These are phyloP conservation scores for Calephelis perditalis DNA, from an alignment of 2,888 invertebrate genomes.

Conservation along the genomic window DNA sequence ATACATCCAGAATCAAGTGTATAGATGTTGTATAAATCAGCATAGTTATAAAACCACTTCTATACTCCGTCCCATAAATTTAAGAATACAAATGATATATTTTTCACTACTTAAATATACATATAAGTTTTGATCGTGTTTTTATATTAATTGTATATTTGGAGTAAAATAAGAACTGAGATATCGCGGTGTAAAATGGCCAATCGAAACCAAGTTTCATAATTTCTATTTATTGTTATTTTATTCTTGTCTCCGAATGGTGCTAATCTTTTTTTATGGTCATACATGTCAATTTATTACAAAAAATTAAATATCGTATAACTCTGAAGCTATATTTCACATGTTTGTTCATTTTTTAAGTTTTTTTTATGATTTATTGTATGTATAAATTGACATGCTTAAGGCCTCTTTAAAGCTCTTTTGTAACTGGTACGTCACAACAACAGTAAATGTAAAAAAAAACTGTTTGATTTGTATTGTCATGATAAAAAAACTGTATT, in stretches of 20 bases:
- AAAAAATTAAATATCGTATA: background rate
- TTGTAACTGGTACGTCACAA: background rate
- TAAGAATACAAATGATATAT: slow-evolving; percentile 33
- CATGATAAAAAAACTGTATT: too few species aligned
- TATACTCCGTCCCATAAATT: slow-evolving; percentile 38
- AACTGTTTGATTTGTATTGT: too few species aligned
- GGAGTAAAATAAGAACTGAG: slow-evolving; percentile 18
- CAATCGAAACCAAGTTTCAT: slow-evolving; percentile 37
- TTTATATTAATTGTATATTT: slow-evolving; percentile 33
- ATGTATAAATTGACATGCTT: background rate
- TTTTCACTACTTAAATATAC: slow-evolving; percentile 36
- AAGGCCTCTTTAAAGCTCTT: background rate
- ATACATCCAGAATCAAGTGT: slow-evolving; percentile 5
- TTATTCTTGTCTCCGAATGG: slow-evolving; percentile 44
- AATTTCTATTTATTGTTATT: slow-evolving; percentile 21
- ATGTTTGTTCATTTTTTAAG: background rate
- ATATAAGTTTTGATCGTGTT: slow-evolving; percentile 33
- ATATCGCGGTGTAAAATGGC: slow-evolving; percentile 25
- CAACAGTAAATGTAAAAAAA: too few species aligned
- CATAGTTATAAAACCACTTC: slow-evolving; percentile 29
- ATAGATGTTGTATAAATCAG: slow-evolving; percentile 39
- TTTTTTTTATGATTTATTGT: background rate
- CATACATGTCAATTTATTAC: slow-evolving; percentile 5
- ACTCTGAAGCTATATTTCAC: background rate
- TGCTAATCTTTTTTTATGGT: slow-evolving; percentile 59